Percentiles rank a stretch among this genome's conserved stretches.
Conservation (phyloP, 2,113 vertebrate genomes). For the Lepus europaeus region DNA sequence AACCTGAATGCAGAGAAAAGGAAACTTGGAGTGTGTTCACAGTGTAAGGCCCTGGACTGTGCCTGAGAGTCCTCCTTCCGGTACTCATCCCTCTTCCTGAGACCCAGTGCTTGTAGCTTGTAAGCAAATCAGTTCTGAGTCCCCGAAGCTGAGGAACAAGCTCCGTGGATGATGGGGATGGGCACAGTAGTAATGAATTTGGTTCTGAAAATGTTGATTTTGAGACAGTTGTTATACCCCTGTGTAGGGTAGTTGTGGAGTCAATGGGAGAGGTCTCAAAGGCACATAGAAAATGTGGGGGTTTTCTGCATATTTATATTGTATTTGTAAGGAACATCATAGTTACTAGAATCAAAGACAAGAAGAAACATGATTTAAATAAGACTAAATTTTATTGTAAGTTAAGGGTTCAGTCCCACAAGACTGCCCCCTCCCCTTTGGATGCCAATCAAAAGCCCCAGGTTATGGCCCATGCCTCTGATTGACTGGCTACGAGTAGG, state of each 20-base stretch:
- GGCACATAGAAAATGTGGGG: background rate
- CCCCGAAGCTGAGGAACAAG: background rate
- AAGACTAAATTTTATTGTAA: background rate
- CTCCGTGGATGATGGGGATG: background rate
- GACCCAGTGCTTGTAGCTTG: background rate
- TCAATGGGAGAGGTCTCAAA: background rate
- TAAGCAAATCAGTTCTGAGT: background rate
- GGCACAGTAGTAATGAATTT: background rate
- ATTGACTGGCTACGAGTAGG: background rate
- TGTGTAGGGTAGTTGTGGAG: background rate
- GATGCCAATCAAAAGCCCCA: background rate
- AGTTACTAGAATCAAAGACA: background rate
- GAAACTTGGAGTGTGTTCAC: background rate
- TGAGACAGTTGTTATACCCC: background rate
- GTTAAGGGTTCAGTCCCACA: background rate
- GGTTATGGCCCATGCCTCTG: background rate
- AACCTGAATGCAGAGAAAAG: background rate
- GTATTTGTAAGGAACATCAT: constrained; percentile 25
- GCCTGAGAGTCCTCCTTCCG: background rate
- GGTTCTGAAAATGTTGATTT: background rate
- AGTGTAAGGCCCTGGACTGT: background rate
- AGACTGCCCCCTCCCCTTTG: background rate
- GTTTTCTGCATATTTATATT: background rate
- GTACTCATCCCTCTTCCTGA: background rate
- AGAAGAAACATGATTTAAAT: background rate